These are phyloP conservation scores for Alloplasta piceator DNA, from an alignment of 2,888 invertebrate species.

Conservation along the genomic window DNA sequence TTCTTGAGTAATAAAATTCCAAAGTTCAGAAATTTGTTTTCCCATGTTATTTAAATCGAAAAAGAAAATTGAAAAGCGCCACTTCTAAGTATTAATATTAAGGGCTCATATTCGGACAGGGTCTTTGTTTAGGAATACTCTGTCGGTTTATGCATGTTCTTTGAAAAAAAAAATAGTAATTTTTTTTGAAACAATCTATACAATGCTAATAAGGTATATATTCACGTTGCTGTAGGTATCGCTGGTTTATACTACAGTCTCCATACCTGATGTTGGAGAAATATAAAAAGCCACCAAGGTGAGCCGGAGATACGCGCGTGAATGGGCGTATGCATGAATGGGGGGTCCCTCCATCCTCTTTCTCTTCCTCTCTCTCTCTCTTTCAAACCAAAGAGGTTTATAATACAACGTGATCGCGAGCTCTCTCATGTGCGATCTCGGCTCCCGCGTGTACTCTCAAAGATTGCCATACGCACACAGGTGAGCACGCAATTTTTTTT, in stretches of 20 bases:
- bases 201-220: no score
- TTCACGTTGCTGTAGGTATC: constrained; percentile 36
- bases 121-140: no score
- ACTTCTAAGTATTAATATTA: no score
- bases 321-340: constrained; percentile 82
- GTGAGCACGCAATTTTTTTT: constrained; percentile 5
- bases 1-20: no score
- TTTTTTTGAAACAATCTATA: no score
- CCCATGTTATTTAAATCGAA: no score
- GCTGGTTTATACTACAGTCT: constrained; percentile 32
- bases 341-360: constrained; percentile 73
- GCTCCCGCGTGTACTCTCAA: constrained; percentile 21
- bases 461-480: constrained; percentile 32
- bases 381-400: neutral
- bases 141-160: no score
- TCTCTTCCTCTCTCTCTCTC: constrained; percentile 53
- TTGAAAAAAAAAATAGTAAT: no score
- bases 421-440: constrained; percentile 30
- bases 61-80: no score
- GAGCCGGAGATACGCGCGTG: constrained; percentile 78
- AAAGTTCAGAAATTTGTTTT: no score
- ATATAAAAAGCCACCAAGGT: constrained; percentile 79
- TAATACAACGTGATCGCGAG: constrained; percentile 14
- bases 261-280: no score
- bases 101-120: no score